phyloP scores from a whole-genome alignment of 2,888 invertebrate genomes.

The Frankliniella fusca region DNA sequence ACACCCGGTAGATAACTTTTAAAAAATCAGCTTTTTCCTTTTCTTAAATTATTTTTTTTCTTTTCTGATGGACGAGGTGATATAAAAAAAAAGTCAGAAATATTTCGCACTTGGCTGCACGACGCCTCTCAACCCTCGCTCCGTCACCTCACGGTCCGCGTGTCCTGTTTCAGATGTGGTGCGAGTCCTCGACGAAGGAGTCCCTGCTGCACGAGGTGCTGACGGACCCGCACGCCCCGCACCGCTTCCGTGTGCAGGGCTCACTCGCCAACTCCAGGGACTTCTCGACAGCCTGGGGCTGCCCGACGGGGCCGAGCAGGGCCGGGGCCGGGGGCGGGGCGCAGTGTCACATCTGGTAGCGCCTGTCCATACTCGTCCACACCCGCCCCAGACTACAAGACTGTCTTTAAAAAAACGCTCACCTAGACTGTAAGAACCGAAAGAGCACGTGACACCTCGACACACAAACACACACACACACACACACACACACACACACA shows the following conservation, averaged over 20 bases:
- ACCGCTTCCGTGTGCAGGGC: conserved; percentile 65
- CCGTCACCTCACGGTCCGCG: background rate
- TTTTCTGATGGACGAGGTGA: too few species aligned
- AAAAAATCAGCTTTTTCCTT: too few species aligned
- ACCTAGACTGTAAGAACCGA: background rate
- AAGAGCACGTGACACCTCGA: background rate
- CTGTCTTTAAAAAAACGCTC: background rate
- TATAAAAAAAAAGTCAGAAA: too few species aligned
- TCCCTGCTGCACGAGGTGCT: conserved; percentile 60
- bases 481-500: too few species aligned
- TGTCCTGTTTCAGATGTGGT: conserved; percentile 64
- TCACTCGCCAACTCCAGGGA: conserved; percentile 65
- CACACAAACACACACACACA: background rate
- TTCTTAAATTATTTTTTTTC: too few species aligned
- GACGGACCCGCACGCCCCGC: conserved; percentile 68
- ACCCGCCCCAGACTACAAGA: background rate
- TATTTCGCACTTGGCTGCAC: background rate
- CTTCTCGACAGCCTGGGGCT: conserved; percentile 64
- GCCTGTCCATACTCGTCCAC: background rate
- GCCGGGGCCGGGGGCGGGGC: background rate
- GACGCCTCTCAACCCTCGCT: background rate
- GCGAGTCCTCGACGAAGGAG: conserved; percentile 71
- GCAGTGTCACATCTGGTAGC: conserved; percentile 5
- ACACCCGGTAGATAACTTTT: too few species aligned
- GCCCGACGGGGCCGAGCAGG: conserved; percentile 46